Base-by-base conservation (phyloP, 2,113 vertebrate genomes). In the Gobio gobio region DNA sequence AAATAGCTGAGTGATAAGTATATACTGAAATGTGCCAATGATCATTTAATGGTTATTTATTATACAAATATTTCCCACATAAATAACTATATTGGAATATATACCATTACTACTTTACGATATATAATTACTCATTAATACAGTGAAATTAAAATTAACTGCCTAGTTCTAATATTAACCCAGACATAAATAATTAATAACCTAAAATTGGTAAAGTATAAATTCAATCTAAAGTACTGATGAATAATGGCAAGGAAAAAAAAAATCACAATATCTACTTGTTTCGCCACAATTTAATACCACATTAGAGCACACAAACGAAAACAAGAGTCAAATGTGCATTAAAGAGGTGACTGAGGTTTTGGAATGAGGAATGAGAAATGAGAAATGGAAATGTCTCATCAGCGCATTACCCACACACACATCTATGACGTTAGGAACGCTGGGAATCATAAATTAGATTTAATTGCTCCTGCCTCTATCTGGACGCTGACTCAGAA, bases 391-490 rank as follows among this genome's bases (percentile, higher is more conserved):
- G 56, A 68, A 81, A 26, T 47, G 24, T 58, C n/a, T 36, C 13
- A 70, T 68, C 82, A 66, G 47, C 64, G 24, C 64, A 56, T 64
- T 56, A 68, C 58, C 49, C 58, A 70, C 68, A 85, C 33, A 87
- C 78, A 87, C 24, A 70, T 72, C 68, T 81, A 59, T 78, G 86
- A 76, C 26, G 54, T 61, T 33, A 76, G 24, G 77, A 87, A 87
- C 7, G 51, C 78, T 77, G 43, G 12, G 68, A 64, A 56, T 56
- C 83, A 70, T 87, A 87, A 82, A 87, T 87, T 76, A 73, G 56
- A 51, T 77, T 77, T 85, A 87, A 87, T 82, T 87, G 83, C 83
- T 87, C 56, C 24, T 22, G 56, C 49, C 56, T 77, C 16, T 45
- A 61, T 73, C 78, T 78, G 87, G 73, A 82, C 54, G 22, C 51